phyloP scores from a whole-genome alignment of 2,113 vertebrate genomes.

The Plotosus lineatus region DNA sequence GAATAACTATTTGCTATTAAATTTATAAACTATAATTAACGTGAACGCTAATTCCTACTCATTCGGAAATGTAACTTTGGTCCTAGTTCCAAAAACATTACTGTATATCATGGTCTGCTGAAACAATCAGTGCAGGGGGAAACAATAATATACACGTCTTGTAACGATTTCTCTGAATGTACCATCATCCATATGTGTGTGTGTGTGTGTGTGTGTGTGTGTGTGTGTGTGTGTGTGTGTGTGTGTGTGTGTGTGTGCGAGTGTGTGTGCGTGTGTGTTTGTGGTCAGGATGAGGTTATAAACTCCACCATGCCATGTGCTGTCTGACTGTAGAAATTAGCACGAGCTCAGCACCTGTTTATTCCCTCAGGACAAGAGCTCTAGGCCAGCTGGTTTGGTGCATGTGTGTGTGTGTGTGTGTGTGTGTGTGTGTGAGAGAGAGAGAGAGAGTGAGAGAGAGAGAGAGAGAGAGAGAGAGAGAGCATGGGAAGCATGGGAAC shows the following conservation, averaged over 20 bases:
- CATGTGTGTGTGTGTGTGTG: constrained; percentile 61
- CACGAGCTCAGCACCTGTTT: constrained; percentile 69
- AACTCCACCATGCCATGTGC: constrained; percentile 69
- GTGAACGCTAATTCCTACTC: neutral
- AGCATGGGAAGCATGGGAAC: constrained; percentile 36
- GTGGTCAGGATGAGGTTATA: constrained; percentile 57
- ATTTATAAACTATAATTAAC: neutral
- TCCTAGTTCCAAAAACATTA: constrained; percentile 9
- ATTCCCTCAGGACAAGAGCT: constrained; percentile 63
- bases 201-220: constrained; percentile 5
- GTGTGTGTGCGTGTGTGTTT: constrained; percentile 21
- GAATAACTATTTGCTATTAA: constrained; percentile 2
- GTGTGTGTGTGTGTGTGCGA: constrained; percentile 18
- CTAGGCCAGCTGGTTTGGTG: constrained; percentile 74
- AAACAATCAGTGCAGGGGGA: constrained; percentile 25
- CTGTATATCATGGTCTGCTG: constrained; percentile 21
- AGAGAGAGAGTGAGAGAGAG: constrained; percentile 60
- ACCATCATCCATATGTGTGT: neutral
- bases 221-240: neutral
- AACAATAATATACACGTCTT: neutral
- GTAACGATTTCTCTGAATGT: neutral
- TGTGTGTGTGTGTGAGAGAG: constrained; percentile 58
- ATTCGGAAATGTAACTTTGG: neutral
- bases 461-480: constrained; percentile 55
- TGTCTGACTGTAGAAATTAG: constrained; percentile 57